Evolutionary conservation across 2,797 vertebrate species (phyloP).

Genomic region (Smutsia gigantea): DNA sequence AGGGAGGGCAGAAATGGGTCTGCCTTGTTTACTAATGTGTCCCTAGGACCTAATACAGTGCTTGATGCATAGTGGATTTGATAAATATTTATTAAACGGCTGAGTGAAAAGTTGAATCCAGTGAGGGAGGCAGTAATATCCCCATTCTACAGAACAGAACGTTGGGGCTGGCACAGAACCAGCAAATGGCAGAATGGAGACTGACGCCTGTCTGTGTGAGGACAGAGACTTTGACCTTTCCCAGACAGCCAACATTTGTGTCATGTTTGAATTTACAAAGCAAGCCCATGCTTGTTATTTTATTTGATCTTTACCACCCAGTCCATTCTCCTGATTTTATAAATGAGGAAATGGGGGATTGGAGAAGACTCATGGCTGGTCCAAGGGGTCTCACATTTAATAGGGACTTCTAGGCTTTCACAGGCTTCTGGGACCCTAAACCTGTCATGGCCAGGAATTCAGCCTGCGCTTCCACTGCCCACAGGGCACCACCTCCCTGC

Average conservation of each 20-base stretch:
- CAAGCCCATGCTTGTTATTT: background rate
- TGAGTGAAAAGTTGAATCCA: background rate
- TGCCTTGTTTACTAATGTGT: background rate
- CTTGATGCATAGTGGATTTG: background rate
- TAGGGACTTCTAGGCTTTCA: background rate
- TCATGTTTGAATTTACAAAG: constrained; percentile 4
- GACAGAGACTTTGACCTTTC: background rate
- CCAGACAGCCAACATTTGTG: background rate
- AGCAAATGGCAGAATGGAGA: background rate
- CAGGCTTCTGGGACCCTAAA: background rate
- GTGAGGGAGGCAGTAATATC: background rate
- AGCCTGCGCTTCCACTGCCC: background rate
- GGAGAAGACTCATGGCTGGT: background rate
- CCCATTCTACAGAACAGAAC: constrained; percentile 39
- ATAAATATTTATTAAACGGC: background rate
- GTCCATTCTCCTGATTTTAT: background rate
- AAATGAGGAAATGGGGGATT: background rate
- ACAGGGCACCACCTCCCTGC: constrained; percentile 50
- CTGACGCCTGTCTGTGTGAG: background rate
- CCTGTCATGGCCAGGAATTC: background rate
- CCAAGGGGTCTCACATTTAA: background rate
- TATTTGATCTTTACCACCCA: background rate
- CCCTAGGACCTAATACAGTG: background rate
- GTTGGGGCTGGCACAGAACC: background rate
- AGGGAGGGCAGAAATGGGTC: background rate